Percentiles rank a stretch among this genome's conserved stretches.
Evolutionary conservation across 2,797 vertebrate species (phyloP).

Genomic region (Macroramphosus scolopax): DNA sequence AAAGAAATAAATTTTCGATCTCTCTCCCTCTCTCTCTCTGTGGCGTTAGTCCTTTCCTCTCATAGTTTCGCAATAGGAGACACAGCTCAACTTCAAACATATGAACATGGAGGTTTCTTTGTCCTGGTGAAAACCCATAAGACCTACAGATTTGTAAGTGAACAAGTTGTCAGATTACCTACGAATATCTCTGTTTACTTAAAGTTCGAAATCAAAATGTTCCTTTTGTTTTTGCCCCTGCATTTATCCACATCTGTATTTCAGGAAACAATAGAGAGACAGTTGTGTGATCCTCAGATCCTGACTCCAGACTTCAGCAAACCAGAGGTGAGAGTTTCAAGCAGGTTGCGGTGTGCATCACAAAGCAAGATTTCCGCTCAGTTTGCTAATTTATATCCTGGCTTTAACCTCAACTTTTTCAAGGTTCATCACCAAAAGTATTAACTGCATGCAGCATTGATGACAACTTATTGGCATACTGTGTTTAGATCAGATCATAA

Average conservation of each 20-base stretch:
- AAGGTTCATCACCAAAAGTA: too few relatives aligned
- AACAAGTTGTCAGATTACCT: not conserved
- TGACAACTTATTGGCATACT: not conserved
- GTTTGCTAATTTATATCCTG: not conserved
- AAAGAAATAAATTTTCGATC: not conserved
- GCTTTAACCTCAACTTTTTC: not conserved
- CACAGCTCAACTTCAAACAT: slow-evolving; percentile 86
- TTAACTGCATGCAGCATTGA: too few relatives aligned
- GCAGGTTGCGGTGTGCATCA: too few relatives aligned
- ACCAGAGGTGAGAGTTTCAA: slow-evolving; percentile 86
- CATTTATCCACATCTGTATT: slow-evolving; percentile 18
- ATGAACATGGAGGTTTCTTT: slow-evolving; percentile 93
- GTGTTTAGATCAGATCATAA: too few relatives aligned
- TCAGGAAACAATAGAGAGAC: slow-evolving; percentile 88
- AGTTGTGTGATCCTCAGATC: slow-evolving; percentile 85
- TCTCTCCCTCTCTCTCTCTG: slow-evolving; percentile 9
- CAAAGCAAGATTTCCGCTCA: not conserved
- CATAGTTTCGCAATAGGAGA: slow-evolving; percentile 92
- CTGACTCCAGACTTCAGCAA: slow-evolving; percentile 93
- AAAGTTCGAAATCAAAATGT: too few relatives aligned
- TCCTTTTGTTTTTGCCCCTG: not conserved
- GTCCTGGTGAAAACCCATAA: slow-evolving; percentile 88
- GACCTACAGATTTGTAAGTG: slow-evolving; percentile 90
- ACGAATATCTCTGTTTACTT: too few relatives aligned
- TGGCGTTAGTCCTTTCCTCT: slow-evolving; percentile 85